Evolutionary conservation across 1,140 invertebrate species (phyloP).

Genomic region (Plutomurus gul): DNA sequence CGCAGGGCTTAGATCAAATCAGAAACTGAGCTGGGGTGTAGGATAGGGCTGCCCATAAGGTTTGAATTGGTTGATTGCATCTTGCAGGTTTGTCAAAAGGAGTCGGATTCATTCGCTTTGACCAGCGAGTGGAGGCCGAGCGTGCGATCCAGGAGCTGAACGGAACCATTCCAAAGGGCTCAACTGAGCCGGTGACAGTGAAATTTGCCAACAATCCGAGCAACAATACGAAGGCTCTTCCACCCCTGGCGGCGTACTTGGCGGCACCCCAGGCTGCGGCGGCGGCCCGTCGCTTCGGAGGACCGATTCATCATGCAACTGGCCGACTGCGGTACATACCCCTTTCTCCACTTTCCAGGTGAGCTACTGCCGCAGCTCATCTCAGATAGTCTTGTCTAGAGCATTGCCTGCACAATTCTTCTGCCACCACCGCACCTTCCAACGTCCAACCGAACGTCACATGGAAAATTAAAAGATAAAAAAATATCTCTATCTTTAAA

Average conservation of each 20-base stretch:
- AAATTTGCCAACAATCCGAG: constrained; percentile 99
- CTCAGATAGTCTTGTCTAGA: constrained; percentile 39
- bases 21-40: constrained; percentile 29
- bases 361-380: constrained; percentile 54
- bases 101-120: constrained; percentile 98
- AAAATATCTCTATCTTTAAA: too few relatives aligned
- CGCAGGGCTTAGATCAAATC: not conserved
- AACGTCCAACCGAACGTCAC: not conserved
- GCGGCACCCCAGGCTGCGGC: constrained; percentile 67
- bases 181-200: constrained; percentile 95
- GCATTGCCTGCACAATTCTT: not conserved
- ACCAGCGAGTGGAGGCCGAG: constrained; percentile 96
- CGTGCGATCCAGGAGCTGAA: constrained; percentile 96
- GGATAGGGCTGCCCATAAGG: not conserved
- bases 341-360: constrained; percentile 70
- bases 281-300: constrained; percentile 76
- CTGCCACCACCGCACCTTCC: not conserved
- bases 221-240: constrained; percentile 83
- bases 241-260: constrained; percentile 89
- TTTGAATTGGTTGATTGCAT: constrained; percentile 38
- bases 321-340: constrained; percentile 86
- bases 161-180: constrained; percentile 93
- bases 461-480: too few relatives aligned
- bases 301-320: constrained; percentile 89
- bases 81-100: constrained; percentile 91